These are phyloP conservation scores for Falco columbarius DNA, from an alignment of 2,797 vertebrate genomes.

Conservation along the genomic window DNA sequence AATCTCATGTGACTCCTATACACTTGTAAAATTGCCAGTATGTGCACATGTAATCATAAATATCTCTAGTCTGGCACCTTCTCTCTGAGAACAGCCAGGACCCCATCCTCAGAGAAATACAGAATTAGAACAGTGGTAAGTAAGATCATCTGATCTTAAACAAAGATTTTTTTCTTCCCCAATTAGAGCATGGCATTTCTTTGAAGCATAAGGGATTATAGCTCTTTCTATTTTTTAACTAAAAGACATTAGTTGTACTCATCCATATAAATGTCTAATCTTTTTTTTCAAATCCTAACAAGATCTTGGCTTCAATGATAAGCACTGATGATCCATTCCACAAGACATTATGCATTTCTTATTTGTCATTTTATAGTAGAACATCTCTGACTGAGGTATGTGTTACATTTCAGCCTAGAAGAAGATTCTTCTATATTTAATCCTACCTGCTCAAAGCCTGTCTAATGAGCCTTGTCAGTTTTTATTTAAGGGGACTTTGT, in stretches of 20 bases:
- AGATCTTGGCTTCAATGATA: neutral
- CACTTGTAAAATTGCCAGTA: neutral
- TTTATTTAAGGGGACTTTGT: neutral
- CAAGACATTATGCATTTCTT: neutral
- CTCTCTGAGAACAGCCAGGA: neutral
- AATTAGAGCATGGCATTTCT: neutral
- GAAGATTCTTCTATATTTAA: neutral
- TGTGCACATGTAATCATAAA: neutral
- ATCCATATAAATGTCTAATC: neutral
- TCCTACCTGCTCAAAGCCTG: neutral
- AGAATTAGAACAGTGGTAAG: neutral
- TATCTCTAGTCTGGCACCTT: neutral
- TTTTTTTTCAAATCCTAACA: neutral
- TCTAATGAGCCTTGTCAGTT: neutral
- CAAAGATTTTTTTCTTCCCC: neutral
- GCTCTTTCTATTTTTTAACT: neutral
- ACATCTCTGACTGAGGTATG: neutral
- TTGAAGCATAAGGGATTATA: neutral
- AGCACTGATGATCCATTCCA: neutral
- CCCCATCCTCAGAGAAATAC: neutral
- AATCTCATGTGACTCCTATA: neutral
- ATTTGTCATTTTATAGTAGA: neutral
- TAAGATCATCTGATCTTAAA: neutral
- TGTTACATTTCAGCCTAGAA: neutral
- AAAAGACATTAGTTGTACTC: neutral